Percentiles rank a stretch among this genome's conserved stretches.
Evolutionary conservation across 1,140 invertebrate genomes (phyloP).

Genomic region (Dendrolimus kikuchii): DNA sequence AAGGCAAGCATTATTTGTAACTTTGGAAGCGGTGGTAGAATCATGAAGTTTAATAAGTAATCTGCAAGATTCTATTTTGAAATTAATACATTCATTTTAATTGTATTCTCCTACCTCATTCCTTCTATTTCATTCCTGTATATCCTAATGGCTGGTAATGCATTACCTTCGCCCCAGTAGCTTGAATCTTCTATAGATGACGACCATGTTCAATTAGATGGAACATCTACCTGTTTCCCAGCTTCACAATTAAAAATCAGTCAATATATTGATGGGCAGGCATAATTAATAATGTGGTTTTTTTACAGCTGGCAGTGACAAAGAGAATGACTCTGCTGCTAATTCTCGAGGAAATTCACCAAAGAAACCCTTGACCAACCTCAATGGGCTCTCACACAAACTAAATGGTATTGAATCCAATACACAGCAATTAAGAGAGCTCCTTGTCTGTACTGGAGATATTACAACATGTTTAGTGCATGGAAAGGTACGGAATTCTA

Average conservation of each 20-base stretch:
- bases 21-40: no score
- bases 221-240: no score
- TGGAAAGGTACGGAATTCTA: constrained; percentile 52
- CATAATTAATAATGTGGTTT: neutral
- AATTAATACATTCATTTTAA: no score
- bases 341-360: constrained; percentile 69
- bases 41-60: no score
- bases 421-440: constrained; percentile 48
- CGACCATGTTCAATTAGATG: no score
- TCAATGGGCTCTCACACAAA: constrained; percentile 65
- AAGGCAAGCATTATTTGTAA: no score
- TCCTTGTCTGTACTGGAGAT: constrained; percentile 83
- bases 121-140: no score
- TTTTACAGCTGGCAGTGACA: constrained; percentile 77
- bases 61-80: no score
- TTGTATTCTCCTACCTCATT: no score
- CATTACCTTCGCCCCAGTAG: no score
- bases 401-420: constrained; percentile 44
- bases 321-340: constrained; percentile 79
- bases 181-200: no score
- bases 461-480: constrained; percentile 84
- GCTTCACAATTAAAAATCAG: neutral
- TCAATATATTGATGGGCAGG: neutral
- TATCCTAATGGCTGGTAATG: no score
- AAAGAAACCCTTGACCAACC: constrained; percentile 62